Evolutionary conservation across 1,140 invertebrate species (phyloP), one percentile per base, ranked within the genome.

Genomic region (Hyphantria cunea): DNA sequence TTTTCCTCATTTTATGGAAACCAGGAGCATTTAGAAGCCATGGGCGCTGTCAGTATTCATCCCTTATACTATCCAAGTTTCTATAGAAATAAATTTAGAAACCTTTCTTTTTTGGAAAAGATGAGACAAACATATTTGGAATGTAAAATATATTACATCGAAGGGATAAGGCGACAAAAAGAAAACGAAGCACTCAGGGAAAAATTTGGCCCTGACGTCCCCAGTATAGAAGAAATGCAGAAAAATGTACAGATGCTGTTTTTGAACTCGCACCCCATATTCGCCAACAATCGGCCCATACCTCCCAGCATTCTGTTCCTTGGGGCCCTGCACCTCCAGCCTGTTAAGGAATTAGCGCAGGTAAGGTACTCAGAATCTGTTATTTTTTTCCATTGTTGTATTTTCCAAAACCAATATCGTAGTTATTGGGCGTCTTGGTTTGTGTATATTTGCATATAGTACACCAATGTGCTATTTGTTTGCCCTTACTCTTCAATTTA

Each of bases 161-260:
- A 32, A 54, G 42, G 61, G 1, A 3, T 25, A 3, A 25, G 5
- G 5, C 52, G 5, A 11, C 61, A 72, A 11, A 52, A 64, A 32
- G 66, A 73, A 39, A 74, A 78, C 52, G 49, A 33, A 34, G 44
- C 74, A 14, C 51, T 76, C 3, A 74, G 70, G 50, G 69, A 70
- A 41, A 58, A 76, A 52, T 84, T 84, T 55, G 80, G 82, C 3
- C 33, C 74, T 17, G 62, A 78, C 69, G 54, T 58, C 5, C 74
- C 74, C 39, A 61, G 68, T 7, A 50, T 79, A 0, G 41, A 62
- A 7, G 66, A 79, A 13, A 56, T 85, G 11, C 58, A 60, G 44
- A 66, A 70, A 8, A 64, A 70, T 32, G 68, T 74, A 8, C 74
- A 72, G 53, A 60, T 86, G 67, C 25, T 84, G n/a, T 78, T 86